These are phyloP conservation scores for Aplochiton taeniatus DNA, from an alignment of 2,797 vertebrate species.

Conservation along the genomic window DNA sequence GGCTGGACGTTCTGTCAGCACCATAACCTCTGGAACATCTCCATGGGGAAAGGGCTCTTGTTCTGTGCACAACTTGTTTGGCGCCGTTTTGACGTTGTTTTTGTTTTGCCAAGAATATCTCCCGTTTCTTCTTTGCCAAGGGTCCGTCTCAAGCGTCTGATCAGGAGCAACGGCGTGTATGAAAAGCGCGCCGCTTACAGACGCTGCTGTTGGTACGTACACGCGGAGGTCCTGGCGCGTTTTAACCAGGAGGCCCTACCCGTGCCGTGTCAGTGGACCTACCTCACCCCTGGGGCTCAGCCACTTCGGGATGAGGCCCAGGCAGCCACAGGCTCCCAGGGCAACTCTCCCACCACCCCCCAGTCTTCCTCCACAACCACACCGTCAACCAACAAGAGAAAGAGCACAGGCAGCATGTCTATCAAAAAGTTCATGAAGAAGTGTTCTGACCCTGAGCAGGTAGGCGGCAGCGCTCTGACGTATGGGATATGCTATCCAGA, in stretches of 20 bases:
- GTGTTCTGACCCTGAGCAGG: slow-evolving; percentile 78
- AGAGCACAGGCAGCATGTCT: slow-evolving; percentile 85
- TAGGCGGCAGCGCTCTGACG: slow-evolving; percentile 46
- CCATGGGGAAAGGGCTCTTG: no score
- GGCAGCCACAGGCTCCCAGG: slow-evolving; percentile 56
- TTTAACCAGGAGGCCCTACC: slow-evolving; percentile 84
- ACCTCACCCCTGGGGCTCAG: slow-evolving; percentile 84
- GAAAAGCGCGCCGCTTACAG: slow-evolving; percentile 86
- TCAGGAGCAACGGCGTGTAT: slow-evolving; percentile 88
- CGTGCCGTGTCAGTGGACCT: slow-evolving; percentile 92
- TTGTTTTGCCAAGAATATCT: background rate
- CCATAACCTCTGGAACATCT: no score
- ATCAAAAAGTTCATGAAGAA: slow-evolving; percentile 97
- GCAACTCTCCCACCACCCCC: slow-evolving; percentile 71
- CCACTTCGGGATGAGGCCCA: slow-evolving; percentile 79
- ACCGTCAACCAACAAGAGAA: slow-evolving; percentile 78
- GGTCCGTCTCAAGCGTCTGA: slow-evolving; percentile 85
- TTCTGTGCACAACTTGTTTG: no score
- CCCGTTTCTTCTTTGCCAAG: slow-evolving; percentile 39
- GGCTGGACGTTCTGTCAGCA: no score
- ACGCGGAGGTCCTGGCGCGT: slow-evolving; percentile 82
- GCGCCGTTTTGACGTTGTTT: no score
- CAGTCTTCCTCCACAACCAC: slow-evolving; percentile 61
- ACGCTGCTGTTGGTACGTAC: slow-evolving; percentile 93
- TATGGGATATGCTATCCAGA: background rate